Evolutionary conservation across 2,797 vertebrate genomes (phyloP), one percentile per base, ranked within the genome.

Genomic region (Argentina silus): DNA sequence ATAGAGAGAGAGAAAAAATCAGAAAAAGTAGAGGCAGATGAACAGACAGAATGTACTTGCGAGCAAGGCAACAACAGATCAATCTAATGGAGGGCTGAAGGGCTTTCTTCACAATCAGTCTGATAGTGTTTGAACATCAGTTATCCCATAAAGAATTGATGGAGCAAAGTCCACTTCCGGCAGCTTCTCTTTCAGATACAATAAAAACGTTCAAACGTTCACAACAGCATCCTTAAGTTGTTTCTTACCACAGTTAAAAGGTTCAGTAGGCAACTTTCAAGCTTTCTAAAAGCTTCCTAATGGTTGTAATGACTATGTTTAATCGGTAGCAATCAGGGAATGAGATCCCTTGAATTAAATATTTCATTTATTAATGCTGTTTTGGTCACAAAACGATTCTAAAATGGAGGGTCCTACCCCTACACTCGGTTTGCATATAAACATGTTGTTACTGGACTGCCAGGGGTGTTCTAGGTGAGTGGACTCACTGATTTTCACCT

Each of bases 21-120:
- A 27, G n/a, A n/a, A n/a, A n/a, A n/a, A n/a, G 62, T 21, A 77
- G 73, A 43, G 71, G 15, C 3, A 11, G 7, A 17, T 62, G 60
- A 62, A 17, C 14, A n/a, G 60, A 63, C n/a, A 8, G 8, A 63
- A 8, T 17, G 42, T 44, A 14, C 36, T 44, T 36, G 59, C 23
- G 12, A 21, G 15, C 27, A 61, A 61, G 36, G 23, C 11, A 2
- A 61, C 36, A 6, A 36, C 4, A 61, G 6, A 61, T 42, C 12
- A 36, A 59, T 59, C 9, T 23, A 14, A 61, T 36, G 50, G 51
- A 53, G 51, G 51, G 51, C 14, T 53, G 14, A 15, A 15, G 15
- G 51, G 4, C n/a, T 51, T 51, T 15, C 50, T 15, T 51, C n/a
- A 51, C 50, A n/a, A 15, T 15, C 14, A 6, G 50, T 6, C 51